phyloP scores from a whole-genome alignment of 2,888 invertebrate species.

The Cryptophagus acutangulus region DNA sequence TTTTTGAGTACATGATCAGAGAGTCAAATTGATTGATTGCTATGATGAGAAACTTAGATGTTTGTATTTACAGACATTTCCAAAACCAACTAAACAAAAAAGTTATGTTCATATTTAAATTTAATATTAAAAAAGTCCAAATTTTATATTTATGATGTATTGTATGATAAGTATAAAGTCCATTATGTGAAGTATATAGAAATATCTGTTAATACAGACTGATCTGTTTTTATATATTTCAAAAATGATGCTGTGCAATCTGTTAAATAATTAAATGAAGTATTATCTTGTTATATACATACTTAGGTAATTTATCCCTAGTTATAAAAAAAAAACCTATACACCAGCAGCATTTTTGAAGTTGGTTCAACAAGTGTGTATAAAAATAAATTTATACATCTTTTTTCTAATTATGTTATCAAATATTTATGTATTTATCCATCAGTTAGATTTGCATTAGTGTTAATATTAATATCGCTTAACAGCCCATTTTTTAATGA shows the following conservation, averaged over 20 bases:
- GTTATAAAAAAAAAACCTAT: conserved; percentile 27
- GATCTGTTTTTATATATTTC: conserved; percentile 26
- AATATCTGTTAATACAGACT: conserved; percentile 35
- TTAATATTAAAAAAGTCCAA: conserved; percentile 29
- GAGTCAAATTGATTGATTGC: too few relatives aligned
- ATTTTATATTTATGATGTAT: conserved; percentile 14
- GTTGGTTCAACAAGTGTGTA: conserved; percentile 33
- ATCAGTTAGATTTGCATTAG: conserved; percentile 47
- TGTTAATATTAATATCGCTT: conserved; percentile 48
- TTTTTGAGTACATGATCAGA: neutral
- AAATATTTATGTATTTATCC: conserved; percentile 44
- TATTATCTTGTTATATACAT: conserved; percentile 40
- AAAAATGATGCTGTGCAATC: conserved; percentile 37
- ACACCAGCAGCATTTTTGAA: conserved; percentile 38
- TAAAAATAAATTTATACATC: conserved; percentile 38
- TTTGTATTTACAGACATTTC: conserved; percentile 31
- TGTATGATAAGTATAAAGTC: conserved; percentile 14
- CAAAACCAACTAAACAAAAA: conserved; percentile 24
- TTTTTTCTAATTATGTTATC: conserved; percentile 43
- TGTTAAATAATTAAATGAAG: conserved; percentile 32
- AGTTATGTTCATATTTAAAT: conserved; percentile 14
- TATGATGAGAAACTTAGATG: too few relatives aligned
- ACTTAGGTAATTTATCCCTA: conserved; percentile 37
- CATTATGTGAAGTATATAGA: too few relatives aligned
- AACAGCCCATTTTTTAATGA: conserved; percentile 49